Evolutionary conservation across 2,113 vertebrate genomes (phyloP).

Genomic region (Paralichthys olivaceus): DNA sequence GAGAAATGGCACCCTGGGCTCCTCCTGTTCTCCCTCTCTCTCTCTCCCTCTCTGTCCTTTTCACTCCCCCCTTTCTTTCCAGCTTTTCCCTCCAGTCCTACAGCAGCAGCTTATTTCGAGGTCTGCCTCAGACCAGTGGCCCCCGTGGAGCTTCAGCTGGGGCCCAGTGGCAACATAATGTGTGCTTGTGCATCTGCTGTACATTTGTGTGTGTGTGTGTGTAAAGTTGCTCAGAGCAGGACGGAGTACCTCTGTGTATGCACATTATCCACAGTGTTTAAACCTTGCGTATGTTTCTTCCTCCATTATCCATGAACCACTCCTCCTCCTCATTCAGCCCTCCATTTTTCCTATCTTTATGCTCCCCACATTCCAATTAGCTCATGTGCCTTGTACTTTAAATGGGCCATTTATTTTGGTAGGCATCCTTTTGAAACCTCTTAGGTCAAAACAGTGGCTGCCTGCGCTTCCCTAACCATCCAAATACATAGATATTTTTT

Average conservation of each 20-base stretch:
- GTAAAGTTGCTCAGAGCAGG: constrained; percentile 9
- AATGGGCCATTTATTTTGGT: constrained; percentile 35
- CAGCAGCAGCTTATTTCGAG: constrained; percentile 57
- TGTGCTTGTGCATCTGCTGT: constrained; percentile 30
- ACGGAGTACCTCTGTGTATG: background rate
- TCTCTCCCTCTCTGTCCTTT: constrained; percentile 20
- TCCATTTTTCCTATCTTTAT: background rate
- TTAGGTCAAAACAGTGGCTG: constrained; percentile 25
- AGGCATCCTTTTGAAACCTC: constrained; percentile 42
- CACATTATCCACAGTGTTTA: constrained; percentile 7
- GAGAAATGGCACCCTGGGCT: constrained; percentile 78
- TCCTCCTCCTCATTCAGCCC: background rate
- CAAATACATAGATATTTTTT: constrained; percentile 43
- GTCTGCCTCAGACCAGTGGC: constrained; percentile 36
- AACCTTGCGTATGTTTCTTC: constrained; percentile 8
- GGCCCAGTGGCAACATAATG: constrained; percentile 20
- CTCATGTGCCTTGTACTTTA: constrained; percentile 13
- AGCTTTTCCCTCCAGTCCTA: constrained; percentile 36
- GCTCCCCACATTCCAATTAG: constrained; percentile 15
- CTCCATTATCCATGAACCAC: constrained; percentile 6
- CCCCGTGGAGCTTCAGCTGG: constrained; percentile 44
- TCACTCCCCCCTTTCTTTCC: constrained; percentile 41
- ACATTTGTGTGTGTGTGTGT: constrained; percentile 23
- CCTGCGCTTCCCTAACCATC: constrained; percentile 4
- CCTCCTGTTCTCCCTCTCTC: constrained; percentile 61